phyloP scores from a whole-genome alignment of 2,797 vertebrate genomes.

The Novumbra hubbsi region DNA sequence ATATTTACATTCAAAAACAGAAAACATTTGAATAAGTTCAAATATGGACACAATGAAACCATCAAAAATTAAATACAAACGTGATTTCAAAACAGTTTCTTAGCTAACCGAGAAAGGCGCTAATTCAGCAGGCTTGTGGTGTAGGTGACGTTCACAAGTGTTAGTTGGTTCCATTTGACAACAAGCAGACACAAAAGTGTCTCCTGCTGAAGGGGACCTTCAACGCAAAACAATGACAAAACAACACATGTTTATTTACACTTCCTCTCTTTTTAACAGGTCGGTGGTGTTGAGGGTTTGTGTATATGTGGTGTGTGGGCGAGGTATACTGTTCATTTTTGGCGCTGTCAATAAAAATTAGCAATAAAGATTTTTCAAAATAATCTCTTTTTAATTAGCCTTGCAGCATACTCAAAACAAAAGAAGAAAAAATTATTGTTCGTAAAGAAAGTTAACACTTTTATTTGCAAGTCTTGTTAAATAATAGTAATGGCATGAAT shows the following conservation, averaged over 20 bases:
- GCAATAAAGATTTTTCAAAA: too few species aligned
- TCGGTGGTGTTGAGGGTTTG: slow-evolving; percentile 49
- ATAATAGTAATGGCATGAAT: too few species aligned
- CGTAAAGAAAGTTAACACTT: too few species aligned
- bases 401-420: too few species aligned
- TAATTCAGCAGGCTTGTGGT: background rate
- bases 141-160: background rate
- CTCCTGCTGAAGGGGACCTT: background rate
- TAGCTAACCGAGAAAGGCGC: background rate
- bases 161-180: slow-evolving; percentile 7
- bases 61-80: background rate
- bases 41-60: too few species aligned
- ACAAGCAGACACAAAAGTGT: slow-evolving; percentile 38
- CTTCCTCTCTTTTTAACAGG: slow-evolving; percentile 48
- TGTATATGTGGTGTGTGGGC: background rate
- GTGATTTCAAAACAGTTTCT: background rate
- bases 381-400: too few species aligned
- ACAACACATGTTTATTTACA: slow-evolving; percentile 65
- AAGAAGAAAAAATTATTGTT: too few species aligned
- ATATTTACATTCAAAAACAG: too few species aligned
- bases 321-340: too few species aligned
- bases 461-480: too few species aligned
- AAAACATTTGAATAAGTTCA: too few species aligned
- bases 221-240: slow-evolving; percentile 40
- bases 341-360: too few species aligned